phyloP scores from a whole-genome alignment of 23 tunicate species.

The Botrylloides violaceus region DNA sequence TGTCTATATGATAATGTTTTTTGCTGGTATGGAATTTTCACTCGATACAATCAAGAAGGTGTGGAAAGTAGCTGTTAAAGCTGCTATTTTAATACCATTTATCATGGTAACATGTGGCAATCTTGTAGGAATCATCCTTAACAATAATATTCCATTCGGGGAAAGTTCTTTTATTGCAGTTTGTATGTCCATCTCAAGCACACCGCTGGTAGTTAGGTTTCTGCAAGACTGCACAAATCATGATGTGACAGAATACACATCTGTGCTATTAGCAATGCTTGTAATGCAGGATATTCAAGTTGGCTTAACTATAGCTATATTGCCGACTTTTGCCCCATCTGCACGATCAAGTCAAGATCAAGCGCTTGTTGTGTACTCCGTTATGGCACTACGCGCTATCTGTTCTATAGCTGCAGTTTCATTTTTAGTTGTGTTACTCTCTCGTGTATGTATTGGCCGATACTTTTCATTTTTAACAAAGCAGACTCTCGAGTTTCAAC shows the following conservation, averaged over 20 bases:
- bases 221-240: slow-evolving; percentile 10
- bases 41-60: slow-evolving; percentile 51
- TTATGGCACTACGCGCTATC: slow-evolving; percentile 28
- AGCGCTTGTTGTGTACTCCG: slow-evolving; percentile 9
- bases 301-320: slow-evolving; percentile 40
- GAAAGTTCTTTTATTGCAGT: slow-evolving; percentile 84
- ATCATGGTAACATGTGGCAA: slow-evolving; percentile 50
- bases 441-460: slow-evolving; percentile 33
- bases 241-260: slow-evolving; percentile 46
- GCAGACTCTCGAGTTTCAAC: slow-evolving; percentile 47
- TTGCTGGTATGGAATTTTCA: slow-evolving; percentile 88
- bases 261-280: slow-evolving; percentile 55
- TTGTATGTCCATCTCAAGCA: slow-evolving; percentile 79
- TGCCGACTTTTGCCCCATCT: slow-evolving; percentile 46
- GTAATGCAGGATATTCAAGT: slow-evolving; percentile 83
- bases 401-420: slow-evolving; percentile 33
- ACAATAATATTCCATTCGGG: slow-evolving; percentile 32
- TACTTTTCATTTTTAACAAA: slow-evolving; percentile 24
- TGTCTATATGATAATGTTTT: slow-evolving; percentile 86
- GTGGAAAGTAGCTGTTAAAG: slow-evolving; percentile 75
- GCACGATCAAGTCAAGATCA: background rate
- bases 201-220: slow-evolving; percentile 85
- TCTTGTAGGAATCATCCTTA: slow-evolving; percentile 31
- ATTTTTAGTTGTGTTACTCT: slow-evolving; percentile 14
- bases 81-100: slow-evolving; percentile 29